These are phyloP conservation scores for Neofelis nebulosa DNA, from an alignment of 2,113 vertebrate species.

Conservation along the genomic window DNA sequence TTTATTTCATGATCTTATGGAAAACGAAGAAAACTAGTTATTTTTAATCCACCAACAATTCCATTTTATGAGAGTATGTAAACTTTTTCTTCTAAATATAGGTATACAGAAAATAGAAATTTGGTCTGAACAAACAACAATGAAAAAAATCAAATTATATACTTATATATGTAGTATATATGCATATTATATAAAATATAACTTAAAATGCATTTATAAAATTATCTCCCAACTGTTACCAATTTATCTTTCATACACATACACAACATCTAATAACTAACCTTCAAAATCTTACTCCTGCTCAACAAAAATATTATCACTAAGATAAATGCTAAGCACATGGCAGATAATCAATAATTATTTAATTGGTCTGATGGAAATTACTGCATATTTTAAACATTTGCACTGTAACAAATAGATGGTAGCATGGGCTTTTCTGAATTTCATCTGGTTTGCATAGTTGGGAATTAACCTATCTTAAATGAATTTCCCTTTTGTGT, in stretches of 20 bases:
- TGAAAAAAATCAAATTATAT: background rate
- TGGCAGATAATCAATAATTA: background rate
- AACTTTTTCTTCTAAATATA: constrained; percentile 18
- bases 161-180: background rate
- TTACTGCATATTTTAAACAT: constrained; percentile 12
- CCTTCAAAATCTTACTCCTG: background rate
- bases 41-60: constrained; percentile 54
- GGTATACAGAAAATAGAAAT: constrained; percentile 12
- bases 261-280: background rate
- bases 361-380: background rate
- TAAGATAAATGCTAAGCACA: background rate
- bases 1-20: constrained; percentile 47
- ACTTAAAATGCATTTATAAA: background rate
- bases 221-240: background rate
- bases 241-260: background rate
- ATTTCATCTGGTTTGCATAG: constrained; percentile 17
- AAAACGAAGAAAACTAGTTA: constrained; percentile 58
- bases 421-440: background rate
- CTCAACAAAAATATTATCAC: background rate
- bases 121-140: constrained; percentile 16
- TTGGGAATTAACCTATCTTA: background rate
- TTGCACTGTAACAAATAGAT: background rate
- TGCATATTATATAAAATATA: background rate
- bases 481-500: background rate
- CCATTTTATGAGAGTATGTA: background rate